Percentiles rank a stretch among this genome's conserved stretches.
These are phyloP conservation scores for Mustela erminea DNA, from an alignment of 2,797 vertebrate genomes.

Conservation along the genomic window DNA sequence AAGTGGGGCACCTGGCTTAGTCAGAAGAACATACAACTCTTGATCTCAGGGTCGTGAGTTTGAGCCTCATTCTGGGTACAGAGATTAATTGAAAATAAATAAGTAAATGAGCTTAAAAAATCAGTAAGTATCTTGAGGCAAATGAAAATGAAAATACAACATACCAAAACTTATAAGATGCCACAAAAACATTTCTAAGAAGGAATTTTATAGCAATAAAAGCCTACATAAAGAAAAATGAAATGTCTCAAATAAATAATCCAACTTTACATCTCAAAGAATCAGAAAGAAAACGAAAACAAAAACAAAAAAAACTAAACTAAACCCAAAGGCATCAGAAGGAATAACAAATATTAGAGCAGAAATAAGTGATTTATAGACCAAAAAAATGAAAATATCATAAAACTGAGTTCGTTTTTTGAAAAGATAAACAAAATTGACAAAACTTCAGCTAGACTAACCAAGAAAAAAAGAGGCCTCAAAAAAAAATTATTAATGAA, in stretches of 20 bases:
- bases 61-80: neutral
- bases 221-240: conserved; percentile 7
- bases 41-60: neutral
- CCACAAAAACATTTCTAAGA: neutral
- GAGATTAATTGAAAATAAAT: neutral
- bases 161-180: neutral
- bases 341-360: neutral
- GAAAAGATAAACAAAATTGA: neutral
- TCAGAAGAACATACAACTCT: neutral
- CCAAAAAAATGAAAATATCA: neutral
- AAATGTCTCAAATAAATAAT: neutral
- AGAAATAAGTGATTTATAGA: neutral
- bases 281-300: neutral
- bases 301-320: neutral
- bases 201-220: neutral
- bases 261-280: neutral
- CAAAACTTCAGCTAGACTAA: neutral
- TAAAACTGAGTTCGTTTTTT: neutral
- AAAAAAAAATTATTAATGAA: conserved; percentile 26
- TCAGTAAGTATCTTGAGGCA: neutral
- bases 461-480: neutral
- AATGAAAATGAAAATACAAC: neutral
- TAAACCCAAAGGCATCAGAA: neutral
- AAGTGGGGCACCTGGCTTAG: neutral
- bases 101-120: neutral